A percentile compares a stretch with the other conserved stretches of the same genome.
These are phyloP conservation scores for Lerema accius DNA, from an alignment of 1,140 invertebrate genomes.

Conservation along the genomic window DNA sequence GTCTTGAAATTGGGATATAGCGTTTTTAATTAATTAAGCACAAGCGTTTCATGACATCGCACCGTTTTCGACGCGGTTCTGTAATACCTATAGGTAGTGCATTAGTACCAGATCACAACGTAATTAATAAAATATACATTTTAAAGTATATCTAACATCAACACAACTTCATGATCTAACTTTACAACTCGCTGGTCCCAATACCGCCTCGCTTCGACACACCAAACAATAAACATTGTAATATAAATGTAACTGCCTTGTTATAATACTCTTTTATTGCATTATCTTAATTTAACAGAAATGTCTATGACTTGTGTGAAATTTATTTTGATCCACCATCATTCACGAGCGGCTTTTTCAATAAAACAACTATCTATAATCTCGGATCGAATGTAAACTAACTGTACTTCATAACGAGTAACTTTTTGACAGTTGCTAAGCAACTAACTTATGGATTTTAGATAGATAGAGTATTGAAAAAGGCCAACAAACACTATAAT, in stretches of 20 bases:
- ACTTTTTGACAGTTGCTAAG: no score
- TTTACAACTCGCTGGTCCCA: slow-evolving; percentile 66
- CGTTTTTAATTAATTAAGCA: slow-evolving; percentile 71
- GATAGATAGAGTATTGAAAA: no score
- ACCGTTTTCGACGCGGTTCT: slow-evolving; percentile 36
- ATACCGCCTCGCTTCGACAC: slow-evolving; percentile 42
- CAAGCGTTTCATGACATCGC: slow-evolving; percentile 63
- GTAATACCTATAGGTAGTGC: slow-evolving; percentile 52
- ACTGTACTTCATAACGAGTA: no score
- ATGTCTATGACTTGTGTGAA: no score
- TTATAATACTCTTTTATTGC: neutral
- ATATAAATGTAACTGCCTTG: neutral
- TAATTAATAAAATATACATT: slow-evolving; percentile 52
- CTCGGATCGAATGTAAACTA: no score
- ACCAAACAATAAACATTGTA: slow-evolving; percentile 50
- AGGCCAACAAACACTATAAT: no score
- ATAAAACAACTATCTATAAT: no score
- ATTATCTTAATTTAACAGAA: neutral
- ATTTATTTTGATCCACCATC: no score
- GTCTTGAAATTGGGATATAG: slow-evolving; percentile 65
- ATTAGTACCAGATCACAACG: slow-evolving; percentile 74
- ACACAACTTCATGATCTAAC: slow-evolving; percentile 44
- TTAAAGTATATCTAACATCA: slow-evolving; percentile 61
- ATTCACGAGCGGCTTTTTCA: no score
- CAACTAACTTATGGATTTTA: no score